phyloP scores from a whole-genome alignment of 1,140 invertebrate species.

The Leptinotarsa lineolata region DNA sequence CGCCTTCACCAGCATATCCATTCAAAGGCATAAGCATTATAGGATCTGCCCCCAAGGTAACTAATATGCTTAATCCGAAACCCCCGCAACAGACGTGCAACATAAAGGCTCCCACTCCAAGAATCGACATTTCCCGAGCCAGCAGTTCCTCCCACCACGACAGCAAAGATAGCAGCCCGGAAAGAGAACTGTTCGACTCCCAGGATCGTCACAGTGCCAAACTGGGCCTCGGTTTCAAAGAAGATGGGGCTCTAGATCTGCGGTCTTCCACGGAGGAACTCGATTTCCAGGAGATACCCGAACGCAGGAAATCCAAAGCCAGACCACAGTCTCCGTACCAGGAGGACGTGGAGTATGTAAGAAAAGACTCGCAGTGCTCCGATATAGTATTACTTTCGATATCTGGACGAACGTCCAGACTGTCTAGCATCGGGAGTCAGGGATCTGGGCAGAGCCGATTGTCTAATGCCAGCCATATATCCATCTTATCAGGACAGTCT shows the following conservation, averaged over 20 bases:
- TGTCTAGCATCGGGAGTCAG: slow-evolving; percentile 76
- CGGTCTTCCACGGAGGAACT: slow-evolving; percentile 85
- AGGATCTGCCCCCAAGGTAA: slow-evolving; percentile 28
- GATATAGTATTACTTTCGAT: slow-evolving; percentile 79
- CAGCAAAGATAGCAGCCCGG: slow-evolving; percentile 79
- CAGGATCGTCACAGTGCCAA: slow-evolving; percentile 55
- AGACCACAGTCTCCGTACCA: slow-evolving; percentile 52
- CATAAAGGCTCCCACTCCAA: slow-evolving; percentile 74
- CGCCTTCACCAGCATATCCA: slow-evolving; percentile 9
- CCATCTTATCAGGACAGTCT: slow-evolving; percentile 71
- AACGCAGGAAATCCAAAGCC: slow-evolving; percentile 58
- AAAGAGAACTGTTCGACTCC: slow-evolving; percentile 68
- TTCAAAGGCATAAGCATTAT: slow-evolving; percentile 50
- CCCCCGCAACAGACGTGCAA: slow-evolving; percentile 51
- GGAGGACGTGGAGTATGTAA: slow-evolving; percentile 27
- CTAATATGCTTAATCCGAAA: slow-evolving; percentile 48
- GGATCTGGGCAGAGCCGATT: slow-evolving; percentile 64
- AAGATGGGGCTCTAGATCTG: slow-evolving; percentile 79
- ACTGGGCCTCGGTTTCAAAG: slow-evolving; percentile 67
- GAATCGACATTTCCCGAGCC: slow-evolving; percentile 85
- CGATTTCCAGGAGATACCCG: slow-evolving; percentile 73
- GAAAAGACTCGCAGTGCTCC: slow-evolving; percentile 78
- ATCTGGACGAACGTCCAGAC: slow-evolving; percentile 77
- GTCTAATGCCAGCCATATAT: slow-evolving; percentile 60
- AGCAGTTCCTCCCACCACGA: slow-evolving; percentile 85